A percentile compares a stretch with the other conserved stretches of the same genome.
Conservation (phyloP, 2,113 vertebrate genomes). For the Malaclemys terrapin region DNA sequence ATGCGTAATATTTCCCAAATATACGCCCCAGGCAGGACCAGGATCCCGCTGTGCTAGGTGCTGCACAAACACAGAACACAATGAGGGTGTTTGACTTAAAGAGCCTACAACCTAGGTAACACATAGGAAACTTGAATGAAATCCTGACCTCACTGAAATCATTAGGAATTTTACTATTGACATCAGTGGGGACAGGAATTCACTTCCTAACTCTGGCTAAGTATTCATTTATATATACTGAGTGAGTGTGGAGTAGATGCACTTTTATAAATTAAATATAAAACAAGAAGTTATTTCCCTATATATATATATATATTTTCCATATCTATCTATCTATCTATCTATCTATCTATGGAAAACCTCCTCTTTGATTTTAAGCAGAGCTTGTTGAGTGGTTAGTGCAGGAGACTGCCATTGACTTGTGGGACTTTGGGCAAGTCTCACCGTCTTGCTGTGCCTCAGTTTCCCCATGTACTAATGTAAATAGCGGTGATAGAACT, state of each 20-base stretch:
- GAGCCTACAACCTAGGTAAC: neutral
- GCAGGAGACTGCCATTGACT: neutral
- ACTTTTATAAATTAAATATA: neutral
- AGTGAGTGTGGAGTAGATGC: neutral
- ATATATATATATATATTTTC: neutral
- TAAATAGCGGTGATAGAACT: neutral
- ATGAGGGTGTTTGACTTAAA: neutral
- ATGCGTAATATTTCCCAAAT: neutral
- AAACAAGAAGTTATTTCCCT: neutral
- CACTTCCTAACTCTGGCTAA: neutral
- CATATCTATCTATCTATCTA: no score
- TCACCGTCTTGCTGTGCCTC: neutral
- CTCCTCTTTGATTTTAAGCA: neutral
- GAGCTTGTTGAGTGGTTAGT: neutral
- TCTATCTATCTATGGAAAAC: no score
- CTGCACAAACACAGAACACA: neutral
- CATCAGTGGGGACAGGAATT: neutral
- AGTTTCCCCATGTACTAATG: fast-evolving
- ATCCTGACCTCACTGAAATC: neutral
- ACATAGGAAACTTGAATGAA: neutral
- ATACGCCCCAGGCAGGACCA: neutral
- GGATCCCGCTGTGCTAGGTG: neutral
- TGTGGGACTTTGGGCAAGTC: neutral
- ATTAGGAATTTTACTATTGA: neutral
- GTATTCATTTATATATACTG: neutral